A percentile compares a stretch with the other conserved stretches of the same genome.
These are phyloP conservation scores for Baryphthengus martii DNA, from an alignment of 2,113 vertebrate species.

Conservation along the genomic window DNA sequence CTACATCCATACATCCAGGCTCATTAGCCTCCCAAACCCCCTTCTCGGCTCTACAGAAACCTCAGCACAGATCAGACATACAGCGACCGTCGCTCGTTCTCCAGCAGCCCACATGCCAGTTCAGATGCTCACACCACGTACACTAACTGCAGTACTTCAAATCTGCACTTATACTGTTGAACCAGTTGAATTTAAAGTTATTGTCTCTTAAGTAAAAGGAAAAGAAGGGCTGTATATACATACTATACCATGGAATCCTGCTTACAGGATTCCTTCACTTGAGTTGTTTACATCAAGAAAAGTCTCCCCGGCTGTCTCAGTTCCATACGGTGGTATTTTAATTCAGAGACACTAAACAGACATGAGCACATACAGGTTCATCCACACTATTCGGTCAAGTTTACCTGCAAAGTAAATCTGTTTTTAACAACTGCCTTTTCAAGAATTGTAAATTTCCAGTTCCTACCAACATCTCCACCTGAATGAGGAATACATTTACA, in stretches of 20 bases:
- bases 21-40: not conserved
- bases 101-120: not conserved
- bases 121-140: not conserved
- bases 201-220: not conserved
- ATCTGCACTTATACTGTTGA: not conserved
- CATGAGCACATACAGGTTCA: not conserved
- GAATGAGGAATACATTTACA: not conserved
- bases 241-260: not conserved
- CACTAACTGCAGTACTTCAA: not conserved
- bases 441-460: not conserved
- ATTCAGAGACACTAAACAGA: not conserved
- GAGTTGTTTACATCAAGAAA: not conserved
- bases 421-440: not conserved
- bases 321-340: not conserved
- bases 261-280: not conserved
- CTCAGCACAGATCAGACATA: not conserved
- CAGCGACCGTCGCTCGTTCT: not conserved
- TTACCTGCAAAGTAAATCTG: not conserved
- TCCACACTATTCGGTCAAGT: not conserved
- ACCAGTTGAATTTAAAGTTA: not conserved
- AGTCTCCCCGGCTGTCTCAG: not conserved
- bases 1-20: not conserved
- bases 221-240: not conserved
- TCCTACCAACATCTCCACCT: not conserved
- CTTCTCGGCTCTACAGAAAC: not conserved